Conservation (phyloP, 2,113 vertebrate genomes). For the Balaeniceps rex region DNA sequence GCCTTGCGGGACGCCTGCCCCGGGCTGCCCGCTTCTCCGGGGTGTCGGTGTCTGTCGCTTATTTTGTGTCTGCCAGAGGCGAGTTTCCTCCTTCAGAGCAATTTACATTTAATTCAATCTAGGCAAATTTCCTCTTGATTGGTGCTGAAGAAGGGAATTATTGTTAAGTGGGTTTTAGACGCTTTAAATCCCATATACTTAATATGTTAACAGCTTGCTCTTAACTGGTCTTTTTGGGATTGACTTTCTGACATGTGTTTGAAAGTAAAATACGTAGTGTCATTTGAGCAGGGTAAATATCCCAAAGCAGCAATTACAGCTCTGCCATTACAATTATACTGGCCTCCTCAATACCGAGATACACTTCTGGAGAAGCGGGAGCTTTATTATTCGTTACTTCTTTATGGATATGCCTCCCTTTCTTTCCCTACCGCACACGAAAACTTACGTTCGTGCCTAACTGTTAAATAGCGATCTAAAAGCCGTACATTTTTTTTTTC, state of each 20-base stretch:
- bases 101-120: conserved; percentile 56
- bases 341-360: not conserved
- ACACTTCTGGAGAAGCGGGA: not conserved
- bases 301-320: conserved; percentile 59
- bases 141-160: conserved; percentile 62
- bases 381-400: not conserved
- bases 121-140: conserved; percentile 57
- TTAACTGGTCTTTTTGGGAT: conserved; percentile 60
- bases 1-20: not conserved
- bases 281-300: conserved; percentile 64
- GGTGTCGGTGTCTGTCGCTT: not conserved
- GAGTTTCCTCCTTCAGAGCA: conserved; percentile 32
- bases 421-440: not conserved
- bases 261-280: conserved; percentile 58
- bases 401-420: not conserved
- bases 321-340: not conserved
- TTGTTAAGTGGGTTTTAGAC: conserved; percentile 54
- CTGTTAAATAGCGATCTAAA: not conserved
- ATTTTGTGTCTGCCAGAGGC: not conserved
- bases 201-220: conserved; percentile 51
- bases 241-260: conserved; percentile 61
- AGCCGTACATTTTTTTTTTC: not conserved
- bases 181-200: conserved; percentile 37
- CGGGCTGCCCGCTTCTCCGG: not conserved
- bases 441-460: not conserved